Evolutionary conservation across 2,797 vertebrate genomes (phyloP).

Genomic region (Discoglossus pictus): DNA sequence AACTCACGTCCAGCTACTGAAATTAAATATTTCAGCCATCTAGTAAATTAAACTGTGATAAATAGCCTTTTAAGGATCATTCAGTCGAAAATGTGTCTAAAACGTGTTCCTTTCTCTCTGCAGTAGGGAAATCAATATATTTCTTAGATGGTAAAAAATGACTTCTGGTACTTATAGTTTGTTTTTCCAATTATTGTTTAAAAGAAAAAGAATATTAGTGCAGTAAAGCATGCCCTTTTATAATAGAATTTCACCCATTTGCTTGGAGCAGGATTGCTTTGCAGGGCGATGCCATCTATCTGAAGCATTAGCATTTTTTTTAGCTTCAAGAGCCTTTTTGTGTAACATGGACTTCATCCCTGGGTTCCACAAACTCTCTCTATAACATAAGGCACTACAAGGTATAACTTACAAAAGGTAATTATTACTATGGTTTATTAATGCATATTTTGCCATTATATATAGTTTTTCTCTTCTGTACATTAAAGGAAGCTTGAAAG

Average conservation of each 20-base stretch:
- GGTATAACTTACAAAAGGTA: no score
- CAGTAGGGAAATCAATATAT: slow-evolving; percentile 52
- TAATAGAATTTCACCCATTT: slow-evolving; percentile 47
- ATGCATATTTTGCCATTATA: no score
- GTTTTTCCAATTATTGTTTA: slow-evolving; percentile 50
- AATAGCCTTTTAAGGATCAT: slow-evolving; percentile 38
- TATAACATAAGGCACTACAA: background rate
- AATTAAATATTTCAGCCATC: slow-evolving; percentile 37
- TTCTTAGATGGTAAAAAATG: slow-evolving; percentile 54
- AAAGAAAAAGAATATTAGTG: slow-evolving; percentile 54
- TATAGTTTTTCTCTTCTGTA: no score
- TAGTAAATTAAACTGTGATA: slow-evolving; percentile 30
- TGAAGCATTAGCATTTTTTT: slow-evolving; percentile 7
- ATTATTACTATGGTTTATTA: no score
- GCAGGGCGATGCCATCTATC: slow-evolving; percentile 22
- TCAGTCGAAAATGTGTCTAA: slow-evolving; percentile 48
- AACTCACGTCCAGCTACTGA: slow-evolving; percentile 21
- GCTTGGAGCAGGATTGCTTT: slow-evolving; percentile 26
- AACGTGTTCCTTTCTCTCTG: slow-evolving; percentile 39
- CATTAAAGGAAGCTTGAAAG: no score
- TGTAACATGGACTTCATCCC: background rate
- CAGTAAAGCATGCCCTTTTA: slow-evolving; percentile 40
- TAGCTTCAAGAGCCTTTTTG: background rate
- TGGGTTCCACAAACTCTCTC: background rate
- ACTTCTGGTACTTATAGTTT: slow-evolving; percentile 47